phyloP scores from a whole-genome alignment of 2,888 invertebrate genomes.

The Dryococelus australis region DNA sequence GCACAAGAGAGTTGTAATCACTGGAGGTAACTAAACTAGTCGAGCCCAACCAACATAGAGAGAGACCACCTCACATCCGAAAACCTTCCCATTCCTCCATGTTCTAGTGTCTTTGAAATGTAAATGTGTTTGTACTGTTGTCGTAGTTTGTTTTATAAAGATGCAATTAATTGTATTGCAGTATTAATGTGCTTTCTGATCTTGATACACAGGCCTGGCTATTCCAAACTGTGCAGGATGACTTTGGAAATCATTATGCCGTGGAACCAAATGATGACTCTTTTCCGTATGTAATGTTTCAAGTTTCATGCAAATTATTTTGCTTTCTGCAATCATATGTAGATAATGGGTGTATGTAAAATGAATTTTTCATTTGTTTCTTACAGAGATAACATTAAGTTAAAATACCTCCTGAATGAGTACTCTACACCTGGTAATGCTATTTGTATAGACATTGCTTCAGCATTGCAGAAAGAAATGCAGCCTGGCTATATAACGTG shows the following conservation, averaged over 20 bases:
- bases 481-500: conserved; percentile 5
- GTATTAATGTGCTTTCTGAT: background rate
- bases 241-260: background rate
- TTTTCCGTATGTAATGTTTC: background rate
- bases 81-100: too few species aligned
- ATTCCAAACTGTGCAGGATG: conserved; percentile 2
- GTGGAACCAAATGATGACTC: background rate
- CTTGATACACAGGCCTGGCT: background rate
- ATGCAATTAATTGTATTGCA: background rate
- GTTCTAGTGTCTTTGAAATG: too few species aligned
- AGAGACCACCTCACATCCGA: too few species aligned
- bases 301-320: background rate
- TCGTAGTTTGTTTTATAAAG: too few species aligned
- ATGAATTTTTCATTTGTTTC: background rate
- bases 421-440: background rate
- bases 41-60: too few species aligned
- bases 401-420: background rate
- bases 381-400: background rate
- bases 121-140: too few species aligned
- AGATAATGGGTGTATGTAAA: too few species aligned
- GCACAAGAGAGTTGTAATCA: too few species aligned
- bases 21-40: too few species aligned
- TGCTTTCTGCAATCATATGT: background rate
- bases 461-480: conserved; percentile 3
- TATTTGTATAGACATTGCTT: conserved; percentile 4